phyloP scores from a whole-genome alignment of 2,888 invertebrate genomes.

The Bombylius major region DNA sequence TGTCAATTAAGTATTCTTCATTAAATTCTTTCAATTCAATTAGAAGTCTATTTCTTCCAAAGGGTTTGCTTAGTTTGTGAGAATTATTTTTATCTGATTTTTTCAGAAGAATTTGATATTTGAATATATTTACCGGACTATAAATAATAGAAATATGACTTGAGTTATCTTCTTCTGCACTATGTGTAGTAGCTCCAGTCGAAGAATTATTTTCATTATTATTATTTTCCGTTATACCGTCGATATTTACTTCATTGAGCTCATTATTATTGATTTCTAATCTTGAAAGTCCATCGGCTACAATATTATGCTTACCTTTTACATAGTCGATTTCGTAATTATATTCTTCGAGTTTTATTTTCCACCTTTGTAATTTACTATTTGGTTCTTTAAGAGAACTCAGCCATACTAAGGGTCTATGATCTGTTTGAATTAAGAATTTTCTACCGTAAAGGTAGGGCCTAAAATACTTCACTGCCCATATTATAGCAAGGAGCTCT shows the following conservation, averaged over 20 bases:
- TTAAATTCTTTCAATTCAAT: conserved; percentile 6
- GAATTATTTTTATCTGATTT: conserved; percentile 3
- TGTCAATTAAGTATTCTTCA: background rate
- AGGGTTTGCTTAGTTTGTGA: background rate
- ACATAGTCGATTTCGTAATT: background rate
- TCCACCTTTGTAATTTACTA: background rate
- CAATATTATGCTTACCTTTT: background rate
- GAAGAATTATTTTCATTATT: no score
- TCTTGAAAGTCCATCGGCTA: background rate
- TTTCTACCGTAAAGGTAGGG: no score
- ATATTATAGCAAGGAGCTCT: no score
- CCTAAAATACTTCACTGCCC: no score
- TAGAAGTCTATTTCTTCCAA: conserved; percentile 5
- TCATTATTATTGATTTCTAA: background rate
- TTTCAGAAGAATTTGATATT: background rate
- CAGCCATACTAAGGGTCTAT: no score
- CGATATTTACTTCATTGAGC: background rate
- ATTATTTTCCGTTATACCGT: background rate
- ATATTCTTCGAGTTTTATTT: background rate
- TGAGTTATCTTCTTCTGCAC: conserved; percentile 1
- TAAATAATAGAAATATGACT: conserved; percentile 2
- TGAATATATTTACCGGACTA: conserved; percentile 2
- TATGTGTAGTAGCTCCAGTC: no score
- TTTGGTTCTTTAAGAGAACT: conserved; percentile 11
- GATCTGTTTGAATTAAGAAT: no score